Percentiles rank a stretch among this genome's conserved stretches.
These are phyloP conservation scores for Nesogale talazaci DNA, from an alignment of 2,113 vertebrate species.

Conservation along the genomic window DNA sequence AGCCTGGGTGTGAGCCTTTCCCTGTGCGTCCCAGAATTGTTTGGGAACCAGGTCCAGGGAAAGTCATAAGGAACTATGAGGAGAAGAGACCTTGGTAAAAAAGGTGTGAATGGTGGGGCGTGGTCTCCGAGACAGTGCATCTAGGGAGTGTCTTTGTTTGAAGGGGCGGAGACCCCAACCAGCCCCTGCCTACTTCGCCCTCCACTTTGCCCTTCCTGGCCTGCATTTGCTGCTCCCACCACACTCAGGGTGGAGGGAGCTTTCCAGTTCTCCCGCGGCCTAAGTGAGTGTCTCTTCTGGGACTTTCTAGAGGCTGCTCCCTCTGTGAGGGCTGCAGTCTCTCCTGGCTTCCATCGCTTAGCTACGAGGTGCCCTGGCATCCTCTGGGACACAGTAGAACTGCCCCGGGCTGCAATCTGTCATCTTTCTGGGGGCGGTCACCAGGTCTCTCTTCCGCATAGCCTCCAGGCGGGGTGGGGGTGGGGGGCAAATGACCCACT, in stretches of 20 bases:
- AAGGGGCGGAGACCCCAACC: not conserved
- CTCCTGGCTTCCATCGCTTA: not conserved
- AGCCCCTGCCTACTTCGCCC: fast-evolving
- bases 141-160: not conserved
- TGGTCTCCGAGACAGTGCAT: not conserved
- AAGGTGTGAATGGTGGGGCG: not conserved
- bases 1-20: not conserved
- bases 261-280: not conserved
- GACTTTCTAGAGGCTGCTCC: not conserved
- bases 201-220: no score
- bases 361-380: not conserved
- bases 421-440: not conserved
- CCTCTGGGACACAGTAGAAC: not conserved
- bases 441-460: not conserved
- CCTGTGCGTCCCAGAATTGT: not conserved
- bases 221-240: no score
- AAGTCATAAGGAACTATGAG: not conserved
- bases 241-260: not conserved
- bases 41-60: not conserved
- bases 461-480: not conserved
- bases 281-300: not conserved
- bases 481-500: not conserved
- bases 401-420: not conserved
- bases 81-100: not conserved
- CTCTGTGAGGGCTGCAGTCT: not conserved